These are phyloP conservation scores for Stichodactyla helianthus DNA, from an alignment of 64 coral and sea anemone genomes.

Conservation along the genomic window DNA sequence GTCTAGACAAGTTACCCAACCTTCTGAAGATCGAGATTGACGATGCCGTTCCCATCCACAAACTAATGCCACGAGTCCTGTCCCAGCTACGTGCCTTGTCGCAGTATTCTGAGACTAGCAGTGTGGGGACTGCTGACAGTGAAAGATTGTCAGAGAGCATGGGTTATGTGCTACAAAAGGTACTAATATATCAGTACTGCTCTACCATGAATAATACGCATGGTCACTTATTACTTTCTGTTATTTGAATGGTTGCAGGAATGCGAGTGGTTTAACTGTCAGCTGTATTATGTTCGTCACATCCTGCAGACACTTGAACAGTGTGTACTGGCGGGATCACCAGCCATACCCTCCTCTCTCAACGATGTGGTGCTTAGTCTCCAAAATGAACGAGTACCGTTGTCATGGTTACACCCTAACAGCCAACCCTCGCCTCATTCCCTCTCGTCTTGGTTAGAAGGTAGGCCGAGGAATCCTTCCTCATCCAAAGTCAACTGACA, in stretches of 20 bases:
- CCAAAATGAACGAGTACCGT: slow-evolving; percentile 59
- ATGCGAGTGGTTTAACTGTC: slow-evolving; percentile 93
- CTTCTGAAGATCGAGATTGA: slow-evolving; percentile 71
- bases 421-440: slow-evolving; percentile 71
- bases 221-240: background rate
- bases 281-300: slow-evolving; percentile 77
- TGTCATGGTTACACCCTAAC: slow-evolving; percentile 73
- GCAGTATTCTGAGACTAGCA: slow-evolving; percentile 71
- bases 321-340: slow-evolving; percentile 66
- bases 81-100: slow-evolving; percentile 88
- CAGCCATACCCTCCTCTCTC: slow-evolving; percentile 56
- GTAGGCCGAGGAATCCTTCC: slow-evolving; percentile 2
- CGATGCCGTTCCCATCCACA: slow-evolving; percentile 28
- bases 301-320: slow-evolving; percentile 65
- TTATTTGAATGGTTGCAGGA: slow-evolving; percentile 45
- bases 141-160: slow-evolving; percentile 69
- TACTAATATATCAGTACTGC: background rate
- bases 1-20: slow-evolving; percentile 80
- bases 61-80: slow-evolving; percentile 62
- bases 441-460: slow-evolving; percentile 75
- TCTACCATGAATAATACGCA: no score
- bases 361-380: slow-evolving; percentile 47
- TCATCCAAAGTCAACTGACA: no score
- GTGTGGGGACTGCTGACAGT: slow-evolving; percentile 42
- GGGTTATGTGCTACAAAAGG: slow-evolving; percentile 73